A percentile compares a stretch with the other conserved stretches of the same genome.
These are phyloP conservation scores for Galeruca laticollis DNA, from an alignment of 2,888 invertebrate species.

Conservation along the genomic window DNA sequence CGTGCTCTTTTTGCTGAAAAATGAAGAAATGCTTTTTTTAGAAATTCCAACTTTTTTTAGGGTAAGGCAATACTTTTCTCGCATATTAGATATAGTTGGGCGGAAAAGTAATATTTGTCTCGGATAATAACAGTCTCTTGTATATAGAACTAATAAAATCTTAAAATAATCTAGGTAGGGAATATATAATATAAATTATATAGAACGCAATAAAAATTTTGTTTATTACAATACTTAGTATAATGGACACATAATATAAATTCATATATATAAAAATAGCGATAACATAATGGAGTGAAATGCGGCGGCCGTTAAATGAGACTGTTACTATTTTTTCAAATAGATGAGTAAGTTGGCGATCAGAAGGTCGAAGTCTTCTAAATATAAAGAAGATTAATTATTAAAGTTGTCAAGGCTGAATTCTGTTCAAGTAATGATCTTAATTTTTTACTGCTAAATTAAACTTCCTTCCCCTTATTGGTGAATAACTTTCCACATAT, in stretches of 20 bases:
- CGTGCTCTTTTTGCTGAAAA: too few relatives aligned
- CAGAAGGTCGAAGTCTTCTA: conserved; percentile 11
- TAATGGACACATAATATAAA: neutral
- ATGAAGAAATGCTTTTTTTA: too few relatives aligned
- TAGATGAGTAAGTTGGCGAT: conserved; percentile 11
- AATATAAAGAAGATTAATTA: conserved; percentile 5
- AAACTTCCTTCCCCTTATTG: neutral
- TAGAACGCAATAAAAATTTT: neutral
- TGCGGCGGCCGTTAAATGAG: neutral
- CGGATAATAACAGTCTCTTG: too few relatives aligned
- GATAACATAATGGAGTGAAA: neutral
- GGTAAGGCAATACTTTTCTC: too few relatives aligned
- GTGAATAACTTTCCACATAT: conserved; percentile 5
- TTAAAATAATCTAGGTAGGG: neutral
- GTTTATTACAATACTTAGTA: neutral
- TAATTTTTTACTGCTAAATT: conserved; percentile 6
- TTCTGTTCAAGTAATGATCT: conserved; percentile 5
- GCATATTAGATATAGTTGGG: too few relatives aligned
- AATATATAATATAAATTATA: too few relatives aligned
- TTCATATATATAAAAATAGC: neutral
- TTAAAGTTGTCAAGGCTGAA: neutral
- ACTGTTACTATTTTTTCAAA: neutral
- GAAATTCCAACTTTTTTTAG: too few relatives aligned
- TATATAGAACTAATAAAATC: too few relatives aligned
- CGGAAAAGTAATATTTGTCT: too few relatives aligned